These are phyloP conservation scores for Choristoneura rosaceana DNA, from an alignment of 2,888 invertebrate species.

Conservation along the genomic window DNA sequence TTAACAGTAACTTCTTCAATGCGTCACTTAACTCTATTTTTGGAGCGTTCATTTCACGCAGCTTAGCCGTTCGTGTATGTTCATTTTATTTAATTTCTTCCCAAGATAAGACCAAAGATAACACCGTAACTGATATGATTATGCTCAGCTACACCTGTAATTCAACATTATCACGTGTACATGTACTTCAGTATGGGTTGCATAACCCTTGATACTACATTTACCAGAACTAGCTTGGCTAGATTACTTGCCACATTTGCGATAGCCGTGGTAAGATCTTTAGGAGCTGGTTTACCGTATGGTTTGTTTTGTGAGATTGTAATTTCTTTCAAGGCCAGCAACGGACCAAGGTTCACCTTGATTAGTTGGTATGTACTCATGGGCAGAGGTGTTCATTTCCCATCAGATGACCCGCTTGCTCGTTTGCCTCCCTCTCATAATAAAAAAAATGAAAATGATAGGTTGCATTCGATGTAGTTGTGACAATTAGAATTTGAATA, in stretches of 20 bases:
- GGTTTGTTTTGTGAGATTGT: no score
- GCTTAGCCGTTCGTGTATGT: neutral
- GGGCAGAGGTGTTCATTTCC: no score
- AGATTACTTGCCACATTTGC: neutral
- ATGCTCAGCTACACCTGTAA: conserved; percentile 23
- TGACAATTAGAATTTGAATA: no score
- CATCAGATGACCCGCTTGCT: no score
- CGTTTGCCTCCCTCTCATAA: no score
- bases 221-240: neutral
- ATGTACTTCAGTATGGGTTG: neutral
- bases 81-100: conserved; percentile 37
- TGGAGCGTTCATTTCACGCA: conserved; percentile 1
- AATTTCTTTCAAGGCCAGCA: no score
- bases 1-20: no score
- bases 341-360: no score
- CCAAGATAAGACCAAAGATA: conserved; percentile 36
- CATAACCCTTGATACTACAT: conserved; percentile 6
- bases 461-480: no score
- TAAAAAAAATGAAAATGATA: no score
- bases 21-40: neutral
- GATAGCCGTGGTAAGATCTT: neutral
- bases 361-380: no score
- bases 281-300: no score
- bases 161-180: conserved; percentile 25
- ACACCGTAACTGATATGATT: conserved; percentile 37